Percentiles rank a stretch among this genome's conserved stretches.
Evolutionary conservation across 2,888 invertebrate genomes (phyloP).

Genomic region (Pycnomerus fuliginosus): DNA sequence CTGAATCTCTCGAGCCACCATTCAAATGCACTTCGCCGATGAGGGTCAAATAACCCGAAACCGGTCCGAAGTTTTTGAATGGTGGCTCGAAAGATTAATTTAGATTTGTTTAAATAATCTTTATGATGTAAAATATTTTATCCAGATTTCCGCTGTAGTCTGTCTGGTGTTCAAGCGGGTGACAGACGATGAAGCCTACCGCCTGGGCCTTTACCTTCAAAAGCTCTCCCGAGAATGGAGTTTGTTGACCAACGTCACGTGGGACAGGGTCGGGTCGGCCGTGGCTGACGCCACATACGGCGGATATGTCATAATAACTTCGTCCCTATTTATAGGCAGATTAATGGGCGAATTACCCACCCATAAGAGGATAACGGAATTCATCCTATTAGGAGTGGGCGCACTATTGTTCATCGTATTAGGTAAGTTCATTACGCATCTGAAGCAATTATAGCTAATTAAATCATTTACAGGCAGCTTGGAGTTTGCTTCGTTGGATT

Average conservation of each 20-base stretch:
- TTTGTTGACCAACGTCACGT: constrained; percentile 70
- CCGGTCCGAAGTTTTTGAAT: no score
- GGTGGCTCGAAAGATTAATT: not conserved
- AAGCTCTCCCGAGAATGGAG: constrained; percentile 76
- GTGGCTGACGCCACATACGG: constrained; percentile 68
- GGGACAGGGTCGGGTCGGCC: constrained; percentile 69
- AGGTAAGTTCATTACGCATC: constrained; percentile 59
- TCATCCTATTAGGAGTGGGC: constrained; percentile 69
- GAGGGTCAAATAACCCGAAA: no score
- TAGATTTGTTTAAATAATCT: not conserved
- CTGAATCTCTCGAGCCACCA: no score
- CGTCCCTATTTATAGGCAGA: constrained; percentile 66
- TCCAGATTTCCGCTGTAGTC: constrained; percentile 65
- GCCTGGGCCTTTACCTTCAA: constrained; percentile 67
- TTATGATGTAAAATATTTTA: constrained; percentile 20
- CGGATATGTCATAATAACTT: constrained; percentile 70
- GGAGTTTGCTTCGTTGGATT: constrained; percentile 70
- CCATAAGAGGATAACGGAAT: constrained; percentile 63
- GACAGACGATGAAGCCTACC: constrained; percentile 70
- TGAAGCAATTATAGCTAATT: not conserved
- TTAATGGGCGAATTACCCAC: constrained; percentile 65
- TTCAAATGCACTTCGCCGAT: no score
- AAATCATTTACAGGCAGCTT: constrained; percentile 58
- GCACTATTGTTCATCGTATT: constrained; percentile 67
- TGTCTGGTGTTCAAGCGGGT: constrained; percentile 70